Conservation (phyloP, 2,797 vertebrate species). For the Phrynocephalus forsythii region DNA sequence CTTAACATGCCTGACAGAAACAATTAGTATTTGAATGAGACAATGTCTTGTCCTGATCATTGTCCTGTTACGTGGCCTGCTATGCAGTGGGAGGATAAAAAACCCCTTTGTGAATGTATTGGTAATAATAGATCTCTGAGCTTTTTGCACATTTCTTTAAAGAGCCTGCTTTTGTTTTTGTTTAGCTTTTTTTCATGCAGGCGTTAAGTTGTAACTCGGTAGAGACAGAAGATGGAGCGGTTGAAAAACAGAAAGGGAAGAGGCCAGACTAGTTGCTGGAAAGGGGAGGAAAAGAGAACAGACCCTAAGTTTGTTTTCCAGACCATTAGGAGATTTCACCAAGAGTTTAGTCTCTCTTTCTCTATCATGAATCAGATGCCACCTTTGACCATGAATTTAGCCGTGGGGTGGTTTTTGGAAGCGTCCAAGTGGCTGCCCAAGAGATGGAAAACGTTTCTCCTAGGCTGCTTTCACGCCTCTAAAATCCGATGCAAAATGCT, state of each 20-base stretch:
- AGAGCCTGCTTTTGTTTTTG: constrained; percentile 4
- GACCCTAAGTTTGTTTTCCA: neutral
- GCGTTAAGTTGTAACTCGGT: constrained; percentile 51
- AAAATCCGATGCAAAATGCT: no score
- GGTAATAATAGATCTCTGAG: constrained; percentile 36
- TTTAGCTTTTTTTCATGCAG: constrained; percentile 50
- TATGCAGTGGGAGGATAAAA: neutral
- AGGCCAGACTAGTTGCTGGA: neutral
- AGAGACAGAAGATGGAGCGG: constrained; percentile 1
- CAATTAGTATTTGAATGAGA: constrained; percentile 30
- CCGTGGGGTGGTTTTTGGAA: neutral
- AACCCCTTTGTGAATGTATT: constrained; percentile 42
- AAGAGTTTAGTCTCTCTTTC: neutral
- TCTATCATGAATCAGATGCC: neutral
- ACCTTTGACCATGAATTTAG: neutral
- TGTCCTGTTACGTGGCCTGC: neutral
- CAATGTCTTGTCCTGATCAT: neutral
- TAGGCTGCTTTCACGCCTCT: no score
- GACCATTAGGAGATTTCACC: neutral
- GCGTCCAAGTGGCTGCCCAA: no score
- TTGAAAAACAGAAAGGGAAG: neutral
- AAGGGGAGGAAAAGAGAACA: neutral
- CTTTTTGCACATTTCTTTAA: constrained; percentile 38
- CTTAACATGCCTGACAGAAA: neutral
- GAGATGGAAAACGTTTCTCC: no score